Base-by-base conservation (phyloP, 2,113 vertebrate genomes). In the Shinisaurus crocodilurus region DNA sequence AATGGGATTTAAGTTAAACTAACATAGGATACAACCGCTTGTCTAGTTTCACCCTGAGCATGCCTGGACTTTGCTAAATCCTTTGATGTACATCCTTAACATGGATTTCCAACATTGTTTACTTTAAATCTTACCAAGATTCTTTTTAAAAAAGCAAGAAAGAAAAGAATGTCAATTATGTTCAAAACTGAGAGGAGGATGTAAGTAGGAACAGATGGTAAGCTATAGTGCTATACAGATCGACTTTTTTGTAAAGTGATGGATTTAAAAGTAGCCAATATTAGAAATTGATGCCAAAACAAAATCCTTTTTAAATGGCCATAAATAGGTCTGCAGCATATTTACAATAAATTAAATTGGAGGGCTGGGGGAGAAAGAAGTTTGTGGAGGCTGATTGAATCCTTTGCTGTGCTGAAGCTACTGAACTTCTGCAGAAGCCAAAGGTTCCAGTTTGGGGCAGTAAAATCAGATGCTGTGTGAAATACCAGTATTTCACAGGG, bases 131-230 rank as follows among this genome's bases (percentile, higher is more conserved):
- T 67, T 50, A 88, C 18, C 34, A 32, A 5, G 45, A 45, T 54
- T 67, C 6, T 70, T 69, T 16, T 80, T 27, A 67, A 63, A n/a
- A n/a, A n/a, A n/a, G n/a, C n/a, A n/a, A 43, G 20, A 48, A 48
- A 54, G 84, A 90, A 90, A 60, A n/a, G 45, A 86, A 90, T 16
- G 1, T 1, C 85, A 40, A 89, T 79, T 25, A 84, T 86, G 91
- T 92, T 91, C 34, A 43, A 86, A 89, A 82, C 84, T 60, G 27
- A 87, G 74, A 48, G 70, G 9, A 80, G 81, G 40, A 6, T 74
- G 37, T 74, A 91, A 90, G 65, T 29, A 45, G 65, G 72, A 90
- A 80, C 89, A 92, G 91, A 90, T 93, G 88, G 75, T 34, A 91
- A 87, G 91, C 9, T 80, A 32, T 60, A 32, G 34, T 60, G 23